phyloP scores from a whole-genome alignment of 2,888 invertebrate genomes.

The Mimumesa dahlbomi region DNA sequence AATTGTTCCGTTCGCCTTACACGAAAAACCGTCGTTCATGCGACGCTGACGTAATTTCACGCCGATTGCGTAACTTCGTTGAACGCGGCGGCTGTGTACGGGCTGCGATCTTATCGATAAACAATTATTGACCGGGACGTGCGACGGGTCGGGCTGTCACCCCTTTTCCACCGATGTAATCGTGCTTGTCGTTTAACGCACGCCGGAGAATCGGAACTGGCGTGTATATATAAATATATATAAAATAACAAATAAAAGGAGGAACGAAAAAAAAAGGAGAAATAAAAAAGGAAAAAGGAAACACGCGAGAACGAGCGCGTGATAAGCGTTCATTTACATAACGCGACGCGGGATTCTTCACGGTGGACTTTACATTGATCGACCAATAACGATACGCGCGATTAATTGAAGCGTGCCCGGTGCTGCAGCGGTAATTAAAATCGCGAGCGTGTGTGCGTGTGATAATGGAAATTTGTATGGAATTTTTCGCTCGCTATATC shows the following conservation, averaged over 20 bases:
- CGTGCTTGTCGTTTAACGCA: constrained; percentile 33
- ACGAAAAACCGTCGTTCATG: constrained; percentile 7
- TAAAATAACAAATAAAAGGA: too few species aligned
- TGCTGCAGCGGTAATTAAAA: too few species aligned
- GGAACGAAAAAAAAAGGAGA: constrained; percentile 1
- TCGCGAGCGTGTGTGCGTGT: too few species aligned
- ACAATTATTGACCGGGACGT: constrained; percentile 27
- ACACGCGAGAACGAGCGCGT: neutral
- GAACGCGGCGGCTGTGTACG: constrained; percentile 4
- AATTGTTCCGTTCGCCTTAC: neutral
- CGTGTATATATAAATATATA: neutral
- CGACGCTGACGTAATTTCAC: constrained; percentile 12
- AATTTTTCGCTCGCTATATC: too few species aligned
- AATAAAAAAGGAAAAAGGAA: neutral
- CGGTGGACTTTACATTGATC: constrained; percentile 2
- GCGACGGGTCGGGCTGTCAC: constrained; percentile 6
- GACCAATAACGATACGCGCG: neutral
- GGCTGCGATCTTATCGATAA: constrained; percentile 11
- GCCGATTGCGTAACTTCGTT: constrained; percentile 12
- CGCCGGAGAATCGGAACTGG: constrained; percentile 13
- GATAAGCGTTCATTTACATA: constrained; percentile 29
- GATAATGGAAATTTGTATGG: too few species aligned
- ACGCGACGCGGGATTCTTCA: constrained; percentile 11
- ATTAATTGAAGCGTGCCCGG: neutral
- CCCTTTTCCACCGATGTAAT: constrained; percentile 4